These are phyloP conservation scores for Eupithecia subumbrata DNA, from an alignment of 2,888 invertebrate species.

Conservation along the genomic window DNA sequence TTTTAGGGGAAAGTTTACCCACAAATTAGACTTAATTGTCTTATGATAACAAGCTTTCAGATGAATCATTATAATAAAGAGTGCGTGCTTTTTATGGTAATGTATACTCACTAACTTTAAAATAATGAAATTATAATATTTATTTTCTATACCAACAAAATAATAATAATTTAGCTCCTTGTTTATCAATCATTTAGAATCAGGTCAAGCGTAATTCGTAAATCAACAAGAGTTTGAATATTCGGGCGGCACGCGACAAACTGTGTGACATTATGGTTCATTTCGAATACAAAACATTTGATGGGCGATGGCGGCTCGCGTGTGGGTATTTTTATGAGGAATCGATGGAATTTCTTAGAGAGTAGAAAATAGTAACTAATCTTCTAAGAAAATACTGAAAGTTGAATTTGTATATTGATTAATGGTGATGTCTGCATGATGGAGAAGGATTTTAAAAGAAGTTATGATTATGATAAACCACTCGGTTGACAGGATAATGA, in stretches of 20 bases:
- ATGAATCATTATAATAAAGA: background rate
- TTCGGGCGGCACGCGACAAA: slow-evolving; percentile 26
- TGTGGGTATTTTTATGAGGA: slow-evolving; percentile 41
- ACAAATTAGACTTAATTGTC: background rate
- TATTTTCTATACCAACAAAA: background rate
- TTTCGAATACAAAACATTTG: slow-evolving; percentile 28
- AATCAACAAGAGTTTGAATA: slow-evolving; percentile 26
- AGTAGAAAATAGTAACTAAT: background rate
- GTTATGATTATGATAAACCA: background rate
- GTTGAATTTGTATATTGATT: background rate
- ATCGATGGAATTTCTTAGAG: slow-evolving; percentile 37
- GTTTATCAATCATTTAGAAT: slow-evolving; percentile 28
- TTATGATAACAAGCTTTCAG: background rate
- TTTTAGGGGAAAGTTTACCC: background rate
- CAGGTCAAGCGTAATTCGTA: slow-evolving; percentile 24
- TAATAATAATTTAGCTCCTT: background rate
- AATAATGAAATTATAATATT: background rate
- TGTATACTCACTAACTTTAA: background rate
- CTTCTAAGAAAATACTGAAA: background rate
- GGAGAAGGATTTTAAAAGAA: background rate
- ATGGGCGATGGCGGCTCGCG: slow-evolving; percentile 31
- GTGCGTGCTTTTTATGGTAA: background rate
- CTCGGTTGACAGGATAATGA: background rate
- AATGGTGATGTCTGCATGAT: background rate
- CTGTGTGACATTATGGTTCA: slow-evolving; percentile 34